Evolutionary conservation across 2,113 vertebrate species (phyloP), one percentile per base, ranked within the genome.

Genomic region (Pandion haliaetus): DNA sequence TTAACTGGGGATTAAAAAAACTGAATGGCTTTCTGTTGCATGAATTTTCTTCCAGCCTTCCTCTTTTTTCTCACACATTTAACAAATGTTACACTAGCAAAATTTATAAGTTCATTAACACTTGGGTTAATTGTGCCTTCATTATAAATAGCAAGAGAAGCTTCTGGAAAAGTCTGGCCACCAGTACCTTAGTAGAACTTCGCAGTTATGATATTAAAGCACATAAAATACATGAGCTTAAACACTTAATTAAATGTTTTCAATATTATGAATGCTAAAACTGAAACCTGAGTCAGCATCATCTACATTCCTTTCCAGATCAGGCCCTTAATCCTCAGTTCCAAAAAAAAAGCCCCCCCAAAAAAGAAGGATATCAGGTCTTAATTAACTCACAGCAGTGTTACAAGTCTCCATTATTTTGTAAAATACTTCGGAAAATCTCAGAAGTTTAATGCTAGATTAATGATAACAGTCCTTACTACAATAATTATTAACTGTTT

Each of bases 401-500:
- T 40, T 77, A 73, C 42, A 73, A 69, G 38, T 49, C n/a, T 87
- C 61, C 24, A 50, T 70, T 73, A 85, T 80, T 93, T 83, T 80
- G 10, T 55, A 72, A 85, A 93, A 97, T 57, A 47, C 45, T 90
- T 88, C 74, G 62, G 59, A 94, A 94, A 95, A 70, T 65, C 66
- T 82, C 50, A 36, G 67, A 88, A 95, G 18, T 97, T 89, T 93
- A 81, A 86, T 62, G 47, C 17, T 55, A 82, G 45, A 88, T 96
- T 95, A 94, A 94, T 94, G 69, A 89, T 88, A 83, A 62, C 86
- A 69, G 73, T 84, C n/a, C 91, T 95, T 95, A 89, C 76, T 95
- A 85, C 81, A 94, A 88, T 95, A 95, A 96, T 97, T 90, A 91
- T 94, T 97, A 97, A 94, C 91, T 83, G 94, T 88, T 96, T 96